Base-by-base conservation (phyloP, 2,797 vertebrate genomes). In the Phalanger gymnotis region DNA sequence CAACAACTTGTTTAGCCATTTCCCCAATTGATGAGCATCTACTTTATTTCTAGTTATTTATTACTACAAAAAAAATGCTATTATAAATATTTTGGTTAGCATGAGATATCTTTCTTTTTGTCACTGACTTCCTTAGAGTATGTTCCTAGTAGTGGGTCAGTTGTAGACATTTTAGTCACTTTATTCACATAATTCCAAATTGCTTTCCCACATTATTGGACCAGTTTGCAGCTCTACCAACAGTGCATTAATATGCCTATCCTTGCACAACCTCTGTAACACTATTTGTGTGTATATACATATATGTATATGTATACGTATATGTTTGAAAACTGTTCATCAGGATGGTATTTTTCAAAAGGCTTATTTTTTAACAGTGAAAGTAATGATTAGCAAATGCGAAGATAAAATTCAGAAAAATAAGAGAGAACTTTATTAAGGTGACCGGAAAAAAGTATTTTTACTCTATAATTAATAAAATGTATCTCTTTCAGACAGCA, bases 401-500 rank as follows among this genome's bases (percentile, higher is more conserved):
- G 73, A 87, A 87, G 73, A 40, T 40, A 40, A 2, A 27, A 51
- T 87, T 87, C 73, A 27, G 73, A 47, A 81, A 81, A 81, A 27
- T 81, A 47, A 81, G 47, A 81, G 73, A 27, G 73, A 47, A 27
- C 9, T 87, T 87, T 27, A 51, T 47, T 87, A 47, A 87, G 3
- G 22, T 87, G 73, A 87, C 0, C 9, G 40, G 4, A 4, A 9
- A 87, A n/a, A 87, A 87, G 40, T 25, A 51, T 40, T 91, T 91
- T 97, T 96, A 95, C 98, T 97, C 96, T 16, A 96, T 93, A 91
- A 51, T 92, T 93, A 96, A 97, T 97, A 93, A 97, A 94, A 96
- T 97, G 97, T 98, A 90, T 98, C 92, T 98, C 96, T 99, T 99
- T 98, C 99, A 99, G 99, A 99, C 99, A 92, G 99, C 99, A 98